Conservation (phyloP, 2,797 vertebrate species). For the Poecilia wingei region DNA sequence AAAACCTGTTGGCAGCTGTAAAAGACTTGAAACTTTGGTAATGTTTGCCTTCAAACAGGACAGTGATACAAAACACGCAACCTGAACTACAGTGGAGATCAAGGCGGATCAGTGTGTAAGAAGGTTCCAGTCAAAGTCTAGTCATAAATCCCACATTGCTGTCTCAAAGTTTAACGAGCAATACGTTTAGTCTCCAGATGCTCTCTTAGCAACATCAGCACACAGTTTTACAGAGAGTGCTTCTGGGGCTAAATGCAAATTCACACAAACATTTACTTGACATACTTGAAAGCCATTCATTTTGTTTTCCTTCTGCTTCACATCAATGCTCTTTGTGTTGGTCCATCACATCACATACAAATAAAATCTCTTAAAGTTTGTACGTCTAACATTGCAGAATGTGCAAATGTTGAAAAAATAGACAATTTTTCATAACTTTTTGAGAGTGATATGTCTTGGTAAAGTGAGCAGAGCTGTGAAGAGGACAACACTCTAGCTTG, state of each 20-base stretch:
- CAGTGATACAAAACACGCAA: neutral
- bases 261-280: neutral
- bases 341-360: neutral
- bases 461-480: neutral
- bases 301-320: neutral
- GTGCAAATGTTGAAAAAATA: neutral
- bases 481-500: constrained; percentile 2
- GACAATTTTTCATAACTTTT: neutral
- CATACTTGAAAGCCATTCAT: neutral
- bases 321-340: neutral
- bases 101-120: neutral
- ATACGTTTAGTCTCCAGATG: neutral
- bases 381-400: neutral
- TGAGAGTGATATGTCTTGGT: neutral
- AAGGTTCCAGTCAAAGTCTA: neutral
- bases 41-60: neutral
- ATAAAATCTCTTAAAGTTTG: neutral
- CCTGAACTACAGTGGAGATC: neutral
- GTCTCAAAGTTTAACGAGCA: neutral
- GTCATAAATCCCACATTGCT: neutral
- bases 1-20: neutral
- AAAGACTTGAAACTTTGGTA: neutral
- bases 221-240: neutral
- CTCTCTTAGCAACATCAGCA: neutral
- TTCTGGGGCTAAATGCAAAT: neutral